phyloP scores from a whole-genome alignment of 2,888 invertebrate species.

The Tiphia femorata region DNA sequence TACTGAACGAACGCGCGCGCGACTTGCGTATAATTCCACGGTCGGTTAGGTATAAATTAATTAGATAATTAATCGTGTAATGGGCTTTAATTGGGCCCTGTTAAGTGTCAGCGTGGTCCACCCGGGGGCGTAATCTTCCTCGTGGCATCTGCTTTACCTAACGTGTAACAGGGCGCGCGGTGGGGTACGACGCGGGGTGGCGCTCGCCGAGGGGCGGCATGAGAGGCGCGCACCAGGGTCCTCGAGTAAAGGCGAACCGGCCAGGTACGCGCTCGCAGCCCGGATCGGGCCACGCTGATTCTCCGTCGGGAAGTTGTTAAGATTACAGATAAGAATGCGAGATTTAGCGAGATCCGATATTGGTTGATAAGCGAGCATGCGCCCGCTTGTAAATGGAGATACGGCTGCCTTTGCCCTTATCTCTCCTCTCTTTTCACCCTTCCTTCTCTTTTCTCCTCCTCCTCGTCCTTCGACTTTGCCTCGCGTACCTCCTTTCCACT shows the following conservation, averaged over 20 bases:
- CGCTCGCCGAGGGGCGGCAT: too few relatives aligned
- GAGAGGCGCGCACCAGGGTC: too few relatives aligned
- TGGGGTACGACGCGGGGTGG: conserved; percentile 27
- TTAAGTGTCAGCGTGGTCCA: conserved; percentile 63
- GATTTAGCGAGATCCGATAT: conserved; percentile 67
- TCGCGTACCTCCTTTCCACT: not conserved
- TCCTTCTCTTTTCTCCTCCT: not conserved
- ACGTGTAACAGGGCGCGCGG: conserved; percentile 12
- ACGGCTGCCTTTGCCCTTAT: conserved; percentile 20
- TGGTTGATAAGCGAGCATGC: conserved; percentile 53
- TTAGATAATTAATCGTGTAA: conserved; percentile 69
- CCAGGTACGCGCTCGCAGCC: conserved; percentile 5
- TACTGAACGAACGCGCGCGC: not conserved
- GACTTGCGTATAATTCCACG: conserved; percentile 18
- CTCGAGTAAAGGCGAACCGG: conserved; percentile 22
- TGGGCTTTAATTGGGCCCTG: conserved; percentile 67
- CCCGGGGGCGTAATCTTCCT: conserved; percentile 37
- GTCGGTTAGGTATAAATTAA: conserved; percentile 64
- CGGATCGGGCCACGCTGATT: conserved; percentile 11
- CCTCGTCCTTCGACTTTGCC: too few relatives aligned
- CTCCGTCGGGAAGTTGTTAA: conserved; percentile 60
- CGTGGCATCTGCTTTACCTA: conserved; percentile 48
- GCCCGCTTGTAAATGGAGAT: conserved; percentile 49
- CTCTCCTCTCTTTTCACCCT: conserved; percentile 5
- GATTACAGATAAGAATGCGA: conserved; percentile 62